These are phyloP conservation scores for Falco peregrinus DNA, from an alignment of 2,797 vertebrate species.

Conservation along the genomic window DNA sequence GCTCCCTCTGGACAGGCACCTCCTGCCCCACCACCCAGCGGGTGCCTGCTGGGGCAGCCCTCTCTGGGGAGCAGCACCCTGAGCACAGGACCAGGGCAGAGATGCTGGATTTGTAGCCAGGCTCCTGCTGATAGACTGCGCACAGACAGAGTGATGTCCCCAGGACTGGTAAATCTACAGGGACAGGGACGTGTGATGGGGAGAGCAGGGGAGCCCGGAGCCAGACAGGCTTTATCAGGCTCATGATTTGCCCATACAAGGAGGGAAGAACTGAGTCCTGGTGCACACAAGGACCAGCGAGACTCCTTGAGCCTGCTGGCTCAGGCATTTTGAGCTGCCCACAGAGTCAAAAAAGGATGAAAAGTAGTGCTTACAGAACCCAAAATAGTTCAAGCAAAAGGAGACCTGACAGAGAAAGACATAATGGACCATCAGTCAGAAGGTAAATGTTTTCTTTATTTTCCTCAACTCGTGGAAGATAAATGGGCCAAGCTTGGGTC, in stretches of 20 bases:
- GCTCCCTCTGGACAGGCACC: background rate
- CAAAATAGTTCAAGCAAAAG: conserved; percentile 29
- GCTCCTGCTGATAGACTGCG: background rate
- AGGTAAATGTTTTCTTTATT: conserved; percentile 51
- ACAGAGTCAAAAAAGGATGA: conserved; percentile 40
- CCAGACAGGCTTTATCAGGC: background rate
- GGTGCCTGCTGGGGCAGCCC: fast-evolving
- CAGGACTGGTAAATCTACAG: background rate
- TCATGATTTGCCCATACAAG: conserved; percentile 16
- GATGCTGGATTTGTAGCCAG: background rate
- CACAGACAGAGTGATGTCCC: background rate
- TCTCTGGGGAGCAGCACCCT: fast-evolving
- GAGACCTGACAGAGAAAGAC: conserved; percentile 14
- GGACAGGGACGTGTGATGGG: background rate
- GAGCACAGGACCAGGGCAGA: background rate
- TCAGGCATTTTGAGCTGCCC: background rate
- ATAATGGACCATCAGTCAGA: background rate
- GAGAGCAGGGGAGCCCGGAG: background rate
- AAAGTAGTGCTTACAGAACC: conserved; percentile 4
- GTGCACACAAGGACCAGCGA: background rate
- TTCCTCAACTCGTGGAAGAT: conserved; percentile 2
- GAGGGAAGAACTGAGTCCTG: background rate
- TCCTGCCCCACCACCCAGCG: background rate
- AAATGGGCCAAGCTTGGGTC: background rate
- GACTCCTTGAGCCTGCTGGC: background rate